Base-by-base conservation (phyloP, 2,888 invertebrate genomes). In the Parnassius apollo region DNA sequence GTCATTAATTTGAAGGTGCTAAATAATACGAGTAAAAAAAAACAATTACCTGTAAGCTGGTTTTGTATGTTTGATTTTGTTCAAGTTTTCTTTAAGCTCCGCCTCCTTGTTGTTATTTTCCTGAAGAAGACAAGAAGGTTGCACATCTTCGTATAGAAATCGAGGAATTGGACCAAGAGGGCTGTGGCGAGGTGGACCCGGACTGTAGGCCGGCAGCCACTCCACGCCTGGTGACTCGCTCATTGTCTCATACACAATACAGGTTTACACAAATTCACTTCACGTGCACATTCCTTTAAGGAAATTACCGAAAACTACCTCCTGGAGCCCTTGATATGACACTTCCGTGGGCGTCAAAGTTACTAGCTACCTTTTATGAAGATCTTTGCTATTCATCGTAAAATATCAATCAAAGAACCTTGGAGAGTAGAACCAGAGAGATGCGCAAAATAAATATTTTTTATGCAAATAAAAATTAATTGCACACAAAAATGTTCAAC, bases 31-130 rank as follows among this genome's bases (percentile, higher is more conserved):
- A 79, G 77, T 80, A 78, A 76, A 68, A 49, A 65, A 62, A 65
- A 56, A 35, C 7, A 35, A 72, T 71, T 88, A 93, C 93, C 93
- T 93, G 83, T 93, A 93, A 9, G 93, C 93, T 68, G 93, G 93
- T 75, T 93, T 93, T 4, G 92, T 92, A 73, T 93, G 93, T 76
- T 92, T 92, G 69, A 88, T 89, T 81, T 88, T 89, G 72, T 88
- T 91, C 59, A 84, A 75, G 68, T 86, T 88, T 74, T 90, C 89
- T 71, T 89, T 88, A 69, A 83, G 86, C 60, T 88, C 90, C 18
- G 73, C 71, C 70, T 89, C 88, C 79, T 89, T 90, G 77, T 90
- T 91, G 73, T 91, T 91, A 72, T 91, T 91, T 74, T 91, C 89
- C 75, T 85, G 87, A 68, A 82, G 81, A 63, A 88, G 77, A 45